Base-by-base conservation (phyloP, 2,797 vertebrate genomes). In the Halcyon chelicuti region DNA sequence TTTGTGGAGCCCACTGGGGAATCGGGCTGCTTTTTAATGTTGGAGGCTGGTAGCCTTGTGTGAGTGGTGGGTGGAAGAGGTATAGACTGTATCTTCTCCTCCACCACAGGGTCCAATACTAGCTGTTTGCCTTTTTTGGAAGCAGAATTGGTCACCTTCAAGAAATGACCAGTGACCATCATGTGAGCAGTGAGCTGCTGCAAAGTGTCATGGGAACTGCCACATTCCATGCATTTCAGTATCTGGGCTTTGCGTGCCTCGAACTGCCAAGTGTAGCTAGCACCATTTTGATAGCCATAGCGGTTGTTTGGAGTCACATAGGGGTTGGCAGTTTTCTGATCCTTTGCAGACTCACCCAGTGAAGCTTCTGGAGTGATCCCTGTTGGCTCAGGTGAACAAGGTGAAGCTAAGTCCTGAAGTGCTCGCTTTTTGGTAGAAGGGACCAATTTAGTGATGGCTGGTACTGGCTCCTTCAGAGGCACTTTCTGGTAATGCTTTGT, bases 401-500 rank as follows among this genome's bases (percentile, higher is more conserved):
- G 99, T 11, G 98, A 98, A 93, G 98, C 98, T 93, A 99, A 98
- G 91, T 99, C 99, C 97, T 99, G 99, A 96, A 99, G 99, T 62
- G 98, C 98, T 97, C 99, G 98, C 97, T 99, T 99, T 98, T 99
- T 99, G 98, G 99, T 99, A 92, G 99, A 98, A 90, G 99, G 99
- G 85, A 99, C 98, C 98, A 99, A 98, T 95, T 99, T 99, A 92
- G 99, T 98, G 95, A 99, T 99, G 93, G 99, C 99, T 91, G 99
- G 99, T 98, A 99, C 99, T 66, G 99, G 99, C 98, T 99, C 99
- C 98, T 99, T 99, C 96, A 99, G 99, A 99, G 99, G 99, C 99
- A 99, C 99, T 99, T 99, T 99, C 99, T 99, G 99, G 99, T 99
- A 99, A 98, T 99, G 99, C 98, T 99, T 99, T 87, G 99, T 99